Evolutionary conservation across 2,113 vertebrate genomes (phyloP).

Genomic region (Phodopus roborovskii): DNA sequence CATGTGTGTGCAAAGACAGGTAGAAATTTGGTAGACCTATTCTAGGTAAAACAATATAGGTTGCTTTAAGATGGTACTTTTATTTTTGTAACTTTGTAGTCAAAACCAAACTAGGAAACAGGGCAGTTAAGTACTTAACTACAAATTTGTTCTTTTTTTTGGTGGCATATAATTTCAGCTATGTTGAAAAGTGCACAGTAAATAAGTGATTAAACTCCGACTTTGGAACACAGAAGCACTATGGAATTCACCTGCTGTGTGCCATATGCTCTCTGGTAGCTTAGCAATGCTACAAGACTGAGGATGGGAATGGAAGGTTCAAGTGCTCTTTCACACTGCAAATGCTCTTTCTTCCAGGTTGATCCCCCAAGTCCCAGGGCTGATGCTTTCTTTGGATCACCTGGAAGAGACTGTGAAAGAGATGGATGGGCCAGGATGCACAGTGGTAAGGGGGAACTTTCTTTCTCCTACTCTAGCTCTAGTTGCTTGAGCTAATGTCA

Average conservation of each 20-base stretch:
- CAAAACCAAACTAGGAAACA: background rate
- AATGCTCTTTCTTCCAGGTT: slow-evolving; percentile 76
- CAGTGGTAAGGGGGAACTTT: slow-evolving; percentile 76
- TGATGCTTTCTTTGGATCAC: slow-evolving; percentile 73
- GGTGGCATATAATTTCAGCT: background rate
- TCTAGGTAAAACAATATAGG: slow-evolving; percentile 1
- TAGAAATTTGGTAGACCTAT: background rate
- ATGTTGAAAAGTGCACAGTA: background rate
- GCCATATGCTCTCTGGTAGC: background rate
- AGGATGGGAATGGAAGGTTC: background rate
- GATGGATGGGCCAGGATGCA: slow-evolving; percentile 77
- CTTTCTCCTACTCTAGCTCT: background rate
- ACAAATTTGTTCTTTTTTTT: slow-evolving; percentile 1
- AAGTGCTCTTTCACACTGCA: background rate
- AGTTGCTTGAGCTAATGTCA: background rate
- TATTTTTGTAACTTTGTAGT: background rate
- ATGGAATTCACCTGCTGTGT: background rate
- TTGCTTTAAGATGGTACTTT: background rate
- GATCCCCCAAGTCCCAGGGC: slow-evolving; percentile 81
- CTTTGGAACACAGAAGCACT: background rate
- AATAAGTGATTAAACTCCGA: background rate
- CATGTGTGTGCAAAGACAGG: background rate
- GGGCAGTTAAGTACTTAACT: background rate
- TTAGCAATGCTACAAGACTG: background rate
- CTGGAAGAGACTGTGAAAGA: slow-evolving; percentile 70